Evolutionary conservation across 2,888 invertebrate genomes (phyloP).

Genomic region (Eupithecia exiguata): DNA sequence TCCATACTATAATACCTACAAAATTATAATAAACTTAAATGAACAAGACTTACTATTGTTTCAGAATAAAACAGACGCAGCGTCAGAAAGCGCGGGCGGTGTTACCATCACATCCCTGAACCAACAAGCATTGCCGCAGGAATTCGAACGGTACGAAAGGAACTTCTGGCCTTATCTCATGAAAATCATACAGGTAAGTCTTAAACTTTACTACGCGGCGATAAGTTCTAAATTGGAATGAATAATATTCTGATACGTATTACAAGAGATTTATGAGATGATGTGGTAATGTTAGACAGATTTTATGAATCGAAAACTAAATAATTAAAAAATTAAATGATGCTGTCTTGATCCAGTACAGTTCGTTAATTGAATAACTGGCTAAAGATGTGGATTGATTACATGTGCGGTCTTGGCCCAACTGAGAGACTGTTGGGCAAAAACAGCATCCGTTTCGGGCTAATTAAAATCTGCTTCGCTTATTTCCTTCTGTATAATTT

Average conservation of each 20-base stretch:
- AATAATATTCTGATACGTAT: background rate
- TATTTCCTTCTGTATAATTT: too few species aligned
- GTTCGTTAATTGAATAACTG: too few species aligned
- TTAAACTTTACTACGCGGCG: background rate
- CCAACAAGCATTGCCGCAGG: conserved; percentile 48
- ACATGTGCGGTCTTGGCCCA: too few species aligned
- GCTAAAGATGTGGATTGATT: too few species aligned
- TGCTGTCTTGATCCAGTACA: background rate
- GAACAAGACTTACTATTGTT: too few species aligned
- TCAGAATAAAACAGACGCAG: conserved; percentile 63
- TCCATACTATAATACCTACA: too few species aligned
- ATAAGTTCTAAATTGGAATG: background rate
- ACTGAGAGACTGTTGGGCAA: too few species aligned
- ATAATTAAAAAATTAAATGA: too few species aligned
- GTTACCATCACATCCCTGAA: conserved; percentile 57
- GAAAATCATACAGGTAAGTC: conserved; percentile 74
- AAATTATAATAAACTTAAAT: too few species aligned
- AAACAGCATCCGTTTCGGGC: background rate
- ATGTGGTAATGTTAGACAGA: too few species aligned
- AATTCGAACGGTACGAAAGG: conserved; percentile 65
- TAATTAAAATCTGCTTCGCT: background rate
- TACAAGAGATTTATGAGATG: too few species aligned
- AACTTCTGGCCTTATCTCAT: conserved; percentile 78
- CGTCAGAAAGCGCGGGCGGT: conserved; percentile 52
- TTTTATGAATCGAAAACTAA: too few species aligned